Conservation (phyloP, 2,113 vertebrate species). For the Charina bottae region DNA sequence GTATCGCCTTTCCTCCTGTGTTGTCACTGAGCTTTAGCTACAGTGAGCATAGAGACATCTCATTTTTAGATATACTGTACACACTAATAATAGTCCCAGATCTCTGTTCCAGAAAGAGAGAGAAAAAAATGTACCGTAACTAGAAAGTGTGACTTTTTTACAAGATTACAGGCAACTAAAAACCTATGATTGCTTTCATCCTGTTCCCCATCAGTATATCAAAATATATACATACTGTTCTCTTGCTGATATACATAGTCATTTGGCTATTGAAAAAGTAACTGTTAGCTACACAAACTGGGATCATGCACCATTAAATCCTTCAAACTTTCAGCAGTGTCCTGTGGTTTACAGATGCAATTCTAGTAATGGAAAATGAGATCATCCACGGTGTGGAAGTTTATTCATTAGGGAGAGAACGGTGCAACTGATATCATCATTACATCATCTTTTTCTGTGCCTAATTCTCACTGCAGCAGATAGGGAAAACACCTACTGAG, state of each 20-base stretch:
- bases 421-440: slow-evolving; percentile 92
- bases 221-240: slow-evolving; percentile 27
- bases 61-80: slow-evolving; percentile 54
- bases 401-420: slow-evolving; percentile 88
- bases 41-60: slow-evolving; percentile 62
- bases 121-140: slow-evolving; percentile 44
- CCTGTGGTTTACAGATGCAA: slow-evolving; percentile 84
- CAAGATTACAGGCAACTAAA: slow-evolving; percentile 59
- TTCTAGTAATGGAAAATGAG: slow-evolving; percentile 86
- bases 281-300: slow-evolving; percentile 56
- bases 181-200: slow-evolving; percentile 55
- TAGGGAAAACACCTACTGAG: slow-evolving; percentile 67
- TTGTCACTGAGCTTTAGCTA: slow-evolving; percentile 59
- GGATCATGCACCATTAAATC: slow-evolving; percentile 62
- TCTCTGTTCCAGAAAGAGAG: slow-evolving; percentile 59
- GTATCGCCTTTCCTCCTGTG: slow-evolving; percentile 60
- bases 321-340: slow-evolving; percentile 60
- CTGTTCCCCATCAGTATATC: neutral
- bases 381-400: slow-evolving; percentile 85
- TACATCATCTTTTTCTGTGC: slow-evolving; percentile 92
- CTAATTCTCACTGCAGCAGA: slow-evolving; percentile 80
- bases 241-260: slow-evolving; percentile 45
- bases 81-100: slow-evolving; percentile 72
- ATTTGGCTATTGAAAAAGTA: slow-evolving; percentile 48
- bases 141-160: slow-evolving; percentile 58